Evolutionary conservation across 2,797 vertebrate species (phyloP), one percentile per base, ranked within the genome.

Genomic region (Myripristis jacobus): DNA sequence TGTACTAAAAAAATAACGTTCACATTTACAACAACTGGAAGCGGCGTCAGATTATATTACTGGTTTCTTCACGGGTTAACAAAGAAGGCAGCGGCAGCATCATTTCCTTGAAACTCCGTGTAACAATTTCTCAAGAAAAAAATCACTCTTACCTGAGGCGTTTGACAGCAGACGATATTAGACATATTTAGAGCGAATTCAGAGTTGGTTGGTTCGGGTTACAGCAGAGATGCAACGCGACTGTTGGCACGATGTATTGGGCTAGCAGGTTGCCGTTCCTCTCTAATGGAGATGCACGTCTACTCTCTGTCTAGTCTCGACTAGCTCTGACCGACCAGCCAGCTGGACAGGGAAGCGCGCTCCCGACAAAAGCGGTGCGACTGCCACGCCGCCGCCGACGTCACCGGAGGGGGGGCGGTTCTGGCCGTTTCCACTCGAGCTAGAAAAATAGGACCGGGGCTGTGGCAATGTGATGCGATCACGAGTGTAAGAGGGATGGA

Each of bases 101-200:
- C 25, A 54, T 64, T 53, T 44, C 1, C n/a, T 31, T 19, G 25
- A 3, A 0, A 13, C 7, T 18, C 44, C 57, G 18, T 43, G 29
- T n/a, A 12, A 3, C 3, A 18, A 44, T 44, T n/a, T 13, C 22
- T 7, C 4, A 1, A 48, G 0, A 67, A 5, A 16, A 19, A 13
- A 27, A 54, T 29, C 18, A 15, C 5, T 29, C 93, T 93, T 94
- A 95, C 94, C 94, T 91, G 92, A 79, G 93, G 92, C 75, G 80
- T 93, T 90, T 91, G 86, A 90, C 87, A 87, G 82, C 85, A 88
- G 88, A 91, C 80, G 88, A 92, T 93, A 72, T 90, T 87, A 93
- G 92, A 93, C 94, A 95, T 95, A 94, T 94, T 95, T 94, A 93
- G 85, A 74, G 91, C 75, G 43, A 93, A 92, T 88, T 90, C 85